Evolutionary conservation across 2,113 vertebrate genomes (phyloP), one percentile per base, ranked within the genome.

Genomic region (Aldabrachelys gigantea): DNA sequence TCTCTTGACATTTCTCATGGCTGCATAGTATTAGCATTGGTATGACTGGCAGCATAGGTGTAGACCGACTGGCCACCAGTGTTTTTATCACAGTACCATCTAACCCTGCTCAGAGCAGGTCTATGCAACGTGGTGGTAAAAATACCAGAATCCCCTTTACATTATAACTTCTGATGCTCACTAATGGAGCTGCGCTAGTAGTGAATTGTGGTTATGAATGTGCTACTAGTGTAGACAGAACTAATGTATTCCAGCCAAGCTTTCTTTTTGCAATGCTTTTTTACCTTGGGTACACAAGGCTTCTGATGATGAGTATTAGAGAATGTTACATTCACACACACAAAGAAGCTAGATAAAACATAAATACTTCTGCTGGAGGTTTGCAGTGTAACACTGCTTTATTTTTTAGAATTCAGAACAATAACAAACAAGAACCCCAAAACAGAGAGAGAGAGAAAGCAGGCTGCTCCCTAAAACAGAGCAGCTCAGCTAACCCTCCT

Each of bases 1-100:
- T 72, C 17, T 38, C n/a, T 56, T 4, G 0, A 14, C 47, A 84
- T 52, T 44, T 16, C 87, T 57, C 8, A 16, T 0, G 0, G 0
- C 62, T 81, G 41, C 11, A 49, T 49, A 49, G 47, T 49, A 8
- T 1, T 41, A 1, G 2, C 24, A 62, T 69, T 92, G 87, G 47
- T 82, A 83, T 24, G 52, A 50, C 69, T 50, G n/a, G 59, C 2
- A 90, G 19, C 0, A 3, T 29, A n/a, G 79, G 41, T 7, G 21
- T 79, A 89, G 75, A 17, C 89, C 72, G 78, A 21, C 90, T 72
- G 78, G 19, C 47, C 89, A 62, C 44, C 0, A 9, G 29, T 50
- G 80, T 87, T 78, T 84, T 75, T 38, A 38, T 53, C 25, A 0
- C 1, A 86, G 38, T 4, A 41, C 53, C 80, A 13, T 35, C 35